Base-by-base conservation (phyloP, 1,140 invertebrate genomes). In the Trichonephila inaurata region DNA sequence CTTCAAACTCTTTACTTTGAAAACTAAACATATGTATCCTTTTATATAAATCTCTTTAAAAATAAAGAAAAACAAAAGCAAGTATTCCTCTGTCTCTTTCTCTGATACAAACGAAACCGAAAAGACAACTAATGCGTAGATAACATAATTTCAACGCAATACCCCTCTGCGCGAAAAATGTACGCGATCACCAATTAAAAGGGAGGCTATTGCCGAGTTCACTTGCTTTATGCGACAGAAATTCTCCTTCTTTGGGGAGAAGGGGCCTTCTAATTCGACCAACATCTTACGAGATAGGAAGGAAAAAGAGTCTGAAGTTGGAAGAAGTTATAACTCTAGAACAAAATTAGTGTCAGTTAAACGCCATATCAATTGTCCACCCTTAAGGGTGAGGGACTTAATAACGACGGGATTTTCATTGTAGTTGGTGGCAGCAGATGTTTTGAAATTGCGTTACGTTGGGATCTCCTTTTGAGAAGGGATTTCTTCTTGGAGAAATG, bases 281-380 rank as follows among this genome's bases (percentile, higher is more conserved):
- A 16, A 44, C 89, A 91, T 66, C 33, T 89, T 62, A 66, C 10
- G 12, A 44, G 24, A 58, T 44, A 58, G 33, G 69, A 7, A 8
- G 19, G 16, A 62, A 82, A 33, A 40, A 91, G 40, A 14, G 21
- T 61, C 69, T n/a, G 24, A 92, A 40, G 33, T 62, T 85, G 51
- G 90, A 40, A 28, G 40, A 64, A 58, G 14, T 24, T 89, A 77
- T 77, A 77, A 77, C n/a, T 89, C 88, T 60, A 77, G 44, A 51
- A n/a, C 21, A 28, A 85, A 92, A 92, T 92, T 92, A 92, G 81
- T 85, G 90, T 92, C 90, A 92, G 60, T 66, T 92, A 51, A 92
- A 92, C 81, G 81, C 90, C 61, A 44, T 83, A 92, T 92, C 77
- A 92, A 92, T 92, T 83, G 81, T 83, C 61, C 44, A 44, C 62